Conservation (phyloP, 2,888 invertebrate species). For the Synanthedon vespiformis region DNA sequence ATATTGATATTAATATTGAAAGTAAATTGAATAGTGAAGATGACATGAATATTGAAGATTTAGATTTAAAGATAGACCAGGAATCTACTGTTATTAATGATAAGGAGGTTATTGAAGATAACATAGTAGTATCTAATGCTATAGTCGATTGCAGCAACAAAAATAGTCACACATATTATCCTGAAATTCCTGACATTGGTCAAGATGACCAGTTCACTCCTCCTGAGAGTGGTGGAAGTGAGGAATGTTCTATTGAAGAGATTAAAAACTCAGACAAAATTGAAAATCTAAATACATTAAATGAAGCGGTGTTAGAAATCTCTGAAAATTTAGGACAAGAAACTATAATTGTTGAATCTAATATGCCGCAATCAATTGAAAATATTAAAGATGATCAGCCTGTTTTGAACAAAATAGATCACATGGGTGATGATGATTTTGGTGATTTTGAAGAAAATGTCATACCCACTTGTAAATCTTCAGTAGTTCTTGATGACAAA, state of each 20-base stretch:
- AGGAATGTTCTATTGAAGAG: neutral
- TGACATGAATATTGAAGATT: slow-evolving; percentile 42
- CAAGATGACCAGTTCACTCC: neutral
- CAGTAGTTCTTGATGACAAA: slow-evolving; percentile 24
- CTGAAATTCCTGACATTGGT: neutral
- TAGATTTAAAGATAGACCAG: slow-evolving; percentile 39
- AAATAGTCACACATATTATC: slow-evolving; percentile 1
- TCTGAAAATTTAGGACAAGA: neutral
- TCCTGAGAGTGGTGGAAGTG: neutral
- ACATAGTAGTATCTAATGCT: neutral
- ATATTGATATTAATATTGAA: slow-evolving; percentile 7
- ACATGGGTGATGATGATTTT: slow-evolving; percentile 46
- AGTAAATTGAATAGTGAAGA: slow-evolving; percentile 11
- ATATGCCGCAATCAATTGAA: neutral
- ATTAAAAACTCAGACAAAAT: neutral
- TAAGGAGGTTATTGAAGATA: neutral
- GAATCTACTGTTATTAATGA: slow-evolving; percentile 12
- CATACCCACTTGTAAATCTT: slow-evolving; percentile 27
- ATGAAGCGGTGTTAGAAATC: neutral
- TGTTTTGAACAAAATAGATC: slow-evolving; percentile 3
- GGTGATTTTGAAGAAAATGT: slow-evolving; percentile 68
- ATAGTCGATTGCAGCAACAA: neutral
- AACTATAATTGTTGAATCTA: neutral
- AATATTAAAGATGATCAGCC: too few relatives aligned
- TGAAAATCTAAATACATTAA: neutral